These are phyloP conservation scores for Escarpia spicata DNA, from an alignment of 2,888 invertebrate species.

Conservation along the genomic window DNA sequence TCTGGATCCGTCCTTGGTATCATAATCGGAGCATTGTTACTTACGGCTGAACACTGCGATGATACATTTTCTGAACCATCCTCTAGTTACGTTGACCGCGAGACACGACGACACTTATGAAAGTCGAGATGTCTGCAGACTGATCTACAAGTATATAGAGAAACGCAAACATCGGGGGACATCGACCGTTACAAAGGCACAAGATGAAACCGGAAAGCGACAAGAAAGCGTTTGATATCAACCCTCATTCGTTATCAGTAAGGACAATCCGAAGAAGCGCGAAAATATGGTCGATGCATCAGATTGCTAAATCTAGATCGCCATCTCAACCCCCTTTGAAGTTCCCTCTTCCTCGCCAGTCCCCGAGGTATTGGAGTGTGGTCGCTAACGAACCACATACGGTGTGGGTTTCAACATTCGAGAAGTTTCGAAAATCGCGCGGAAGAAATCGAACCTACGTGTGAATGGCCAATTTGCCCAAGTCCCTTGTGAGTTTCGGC, in stretches of 20 bases:
- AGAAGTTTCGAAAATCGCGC: background rate
- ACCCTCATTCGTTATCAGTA: background rate
- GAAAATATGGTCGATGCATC: conserved; percentile 1
- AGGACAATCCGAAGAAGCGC: background rate
- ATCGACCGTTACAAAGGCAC: background rate
- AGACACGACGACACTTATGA: background rate
- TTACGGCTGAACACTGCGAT: background rate
- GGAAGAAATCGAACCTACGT: background rate
- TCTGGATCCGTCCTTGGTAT: too few species aligned
- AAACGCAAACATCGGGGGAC: background rate
- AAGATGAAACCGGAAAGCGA: background rate
- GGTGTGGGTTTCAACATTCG: background rate
- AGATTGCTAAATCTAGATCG: background rate
- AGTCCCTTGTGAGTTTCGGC: background rate
- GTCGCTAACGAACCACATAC: background rate
- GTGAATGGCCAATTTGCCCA: background rate
- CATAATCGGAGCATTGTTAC: background rate
- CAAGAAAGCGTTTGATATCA: background rate
- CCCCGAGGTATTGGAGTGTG: background rate
- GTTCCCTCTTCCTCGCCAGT: background rate
- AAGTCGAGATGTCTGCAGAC: background rate
- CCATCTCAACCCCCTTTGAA: background rate
- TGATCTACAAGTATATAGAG: background rate
- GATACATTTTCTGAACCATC: background rate
- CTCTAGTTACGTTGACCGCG: background rate